Evolutionary conservation across 2,888 invertebrate species (phyloP).

Genomic region (Allacma fusca): DNA sequence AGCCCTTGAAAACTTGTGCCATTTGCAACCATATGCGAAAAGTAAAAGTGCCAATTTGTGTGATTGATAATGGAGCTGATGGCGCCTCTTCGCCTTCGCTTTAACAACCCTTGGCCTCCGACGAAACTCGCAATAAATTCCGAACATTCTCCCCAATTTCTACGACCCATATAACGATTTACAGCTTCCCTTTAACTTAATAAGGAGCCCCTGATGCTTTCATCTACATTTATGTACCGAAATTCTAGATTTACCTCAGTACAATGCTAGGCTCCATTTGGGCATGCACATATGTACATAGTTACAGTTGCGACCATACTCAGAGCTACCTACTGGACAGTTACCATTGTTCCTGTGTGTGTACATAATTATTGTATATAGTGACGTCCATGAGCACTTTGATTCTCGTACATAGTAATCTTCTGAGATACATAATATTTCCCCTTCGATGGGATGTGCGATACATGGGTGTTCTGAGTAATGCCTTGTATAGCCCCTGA

Average conservation of each 20-base stretch:
- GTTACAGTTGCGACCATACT: too few species aligned
- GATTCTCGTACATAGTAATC: too few species aligned
- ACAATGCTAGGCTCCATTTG: too few species aligned
- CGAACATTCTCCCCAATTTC: slow-evolving; percentile 14
- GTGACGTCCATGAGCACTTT: too few species aligned
- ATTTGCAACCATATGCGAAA: slow-evolving; percentile 41
- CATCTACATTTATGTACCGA: background rate
- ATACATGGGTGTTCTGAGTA: too few species aligned
- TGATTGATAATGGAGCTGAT: slow-evolving; percentile 45
- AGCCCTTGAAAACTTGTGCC: slow-evolving; percentile 4
- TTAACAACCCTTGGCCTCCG: slow-evolving; percentile 15
- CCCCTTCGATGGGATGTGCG: too few species aligned
- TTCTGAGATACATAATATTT: too few species aligned
- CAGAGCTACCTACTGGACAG: too few species aligned
- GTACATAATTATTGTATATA: too few species aligned
- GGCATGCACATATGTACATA: too few species aligned
- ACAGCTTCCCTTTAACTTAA: slow-evolving; percentile 8
- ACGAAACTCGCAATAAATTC: slow-evolving; percentile 23
- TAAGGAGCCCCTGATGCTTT: background rate
- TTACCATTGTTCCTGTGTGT: too few species aligned
- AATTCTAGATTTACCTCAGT: background rate
- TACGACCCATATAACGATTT: slow-evolving; percentile 16
- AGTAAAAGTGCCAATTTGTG: slow-evolving; percentile 44
- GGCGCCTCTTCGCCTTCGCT: slow-evolving; percentile 17
- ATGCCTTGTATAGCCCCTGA: too few species aligned